Percentiles rank a stretch among this genome's conserved stretches.
These are phyloP conservation scores for Nymphalis polychloros DNA, from an alignment of 2,888 invertebrate species.

Conservation along the genomic window DNA sequence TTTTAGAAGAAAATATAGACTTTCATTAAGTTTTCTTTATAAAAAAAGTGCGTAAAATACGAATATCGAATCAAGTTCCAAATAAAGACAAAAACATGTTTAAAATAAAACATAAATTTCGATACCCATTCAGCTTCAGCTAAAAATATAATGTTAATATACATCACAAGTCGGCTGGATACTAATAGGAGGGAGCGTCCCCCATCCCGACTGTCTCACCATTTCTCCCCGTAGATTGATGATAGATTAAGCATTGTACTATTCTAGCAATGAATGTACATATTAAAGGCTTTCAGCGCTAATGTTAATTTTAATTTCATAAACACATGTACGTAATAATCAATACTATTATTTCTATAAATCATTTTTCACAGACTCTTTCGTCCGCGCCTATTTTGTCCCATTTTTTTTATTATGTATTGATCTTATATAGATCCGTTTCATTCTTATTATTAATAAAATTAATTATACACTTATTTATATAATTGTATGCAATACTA, in stretches of 20 bases:
- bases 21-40: conserved; percentile 12
- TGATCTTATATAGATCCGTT: too few relatives aligned
- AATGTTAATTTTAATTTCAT: conserved; percentile 8
- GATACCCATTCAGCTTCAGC: conserved; percentile 24
- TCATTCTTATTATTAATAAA: too few relatives aligned
- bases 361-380: too few relatives aligned
- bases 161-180: conserved; percentile 38
- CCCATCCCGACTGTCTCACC: conserved; percentile 33
- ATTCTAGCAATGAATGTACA: conserved; percentile 24
- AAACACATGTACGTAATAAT: not conserved
- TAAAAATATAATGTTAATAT: conserved; percentile 42
- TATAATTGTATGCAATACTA: too few relatives aligned
- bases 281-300: conserved; percentile 14
- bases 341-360: too few relatives aligned
- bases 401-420: too few relatives aligned
- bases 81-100: conserved; percentile 13
- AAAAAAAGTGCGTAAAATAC: conserved; percentile 3
- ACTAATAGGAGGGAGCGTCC: conserved; percentile 45
- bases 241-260: conserved; percentile 53
- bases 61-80: conserved; percentile 19
- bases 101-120: conserved; percentile 9
- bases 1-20: conserved; percentile 14
- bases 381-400: too few relatives aligned
- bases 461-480: too few relatives aligned
- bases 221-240: conserved; percentile 50